Conservation (phyloP, 2,113 vertebrate genomes). For the Merops nubicus region DNA sequence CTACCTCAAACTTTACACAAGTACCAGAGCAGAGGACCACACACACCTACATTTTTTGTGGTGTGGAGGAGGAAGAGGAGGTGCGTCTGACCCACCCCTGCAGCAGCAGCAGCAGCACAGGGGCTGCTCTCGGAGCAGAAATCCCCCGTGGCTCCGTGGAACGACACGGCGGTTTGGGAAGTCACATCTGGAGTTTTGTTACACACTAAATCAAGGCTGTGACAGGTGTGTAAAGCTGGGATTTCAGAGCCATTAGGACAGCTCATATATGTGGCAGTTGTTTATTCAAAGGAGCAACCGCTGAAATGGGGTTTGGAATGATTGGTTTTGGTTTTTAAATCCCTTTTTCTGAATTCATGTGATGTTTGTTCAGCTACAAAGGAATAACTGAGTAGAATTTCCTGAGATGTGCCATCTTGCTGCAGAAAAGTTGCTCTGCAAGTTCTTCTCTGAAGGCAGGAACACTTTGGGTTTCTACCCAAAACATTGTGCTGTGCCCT, state of each 20-base stretch:
- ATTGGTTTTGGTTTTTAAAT: neutral
- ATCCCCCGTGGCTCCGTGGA: neutral
- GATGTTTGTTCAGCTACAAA: neutral
- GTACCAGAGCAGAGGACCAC: neutral
- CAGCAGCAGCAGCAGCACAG: fast-evolving
- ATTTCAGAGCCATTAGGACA: neutral
- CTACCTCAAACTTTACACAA: neutral
- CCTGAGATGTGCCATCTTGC: neutral
- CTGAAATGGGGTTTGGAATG: neutral
- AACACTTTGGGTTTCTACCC: neutral
- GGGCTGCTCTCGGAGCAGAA: neutral
- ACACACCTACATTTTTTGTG: fast-evolving
- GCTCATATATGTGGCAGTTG: neutral
- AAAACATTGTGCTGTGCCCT: neutral
- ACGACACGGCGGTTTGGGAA: fast-evolving
- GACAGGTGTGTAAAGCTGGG: slow-evolving; percentile 39
- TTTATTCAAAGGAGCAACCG: neutral
- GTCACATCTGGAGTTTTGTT: slow-evolving; percentile 13
- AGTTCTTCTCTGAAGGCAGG: neutral
- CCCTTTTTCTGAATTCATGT: neutral
- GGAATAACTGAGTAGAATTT: neutral
- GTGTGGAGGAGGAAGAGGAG: neutral
- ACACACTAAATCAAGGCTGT: neutral
- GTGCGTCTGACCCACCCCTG: no score
- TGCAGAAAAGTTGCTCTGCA: neutral